Base-by-base conservation (phyloP, 2,888 invertebrate genomes). In the Eupithecia exiguata region DNA sequence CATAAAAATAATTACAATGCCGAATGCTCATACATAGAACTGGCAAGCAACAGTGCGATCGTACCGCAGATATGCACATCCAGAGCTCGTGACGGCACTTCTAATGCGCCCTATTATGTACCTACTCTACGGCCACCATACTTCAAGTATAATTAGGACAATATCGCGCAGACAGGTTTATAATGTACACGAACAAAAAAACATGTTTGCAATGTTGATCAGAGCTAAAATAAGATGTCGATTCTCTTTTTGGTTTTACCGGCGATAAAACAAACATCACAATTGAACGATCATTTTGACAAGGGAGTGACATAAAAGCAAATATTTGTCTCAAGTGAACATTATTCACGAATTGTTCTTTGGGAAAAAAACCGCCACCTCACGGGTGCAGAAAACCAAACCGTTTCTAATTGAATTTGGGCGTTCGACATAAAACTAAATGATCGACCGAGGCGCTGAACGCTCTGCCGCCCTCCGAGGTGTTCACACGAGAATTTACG, bases 401-500 rank as follows among this genome's bases (percentile, higher is more conserved):
- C 81, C 83, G 84, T 85, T 85, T 88, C 87, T 90, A 91, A 92
- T 91, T 91, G 86, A 91, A 92, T 93, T 93, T 91, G 86, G 91
- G 83, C 83, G 85, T 83, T 83, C 84, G 84, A 85, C 83, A 86
- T 86, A 84, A 86, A 86, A 84, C 82, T 82, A 86, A 85, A 85
- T 82, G 86, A 84, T 85, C 85, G 83, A 84, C 81, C 74, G 78
- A 78, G 83, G 83, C 82, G 76, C 78, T 85, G 85, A 83, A 89
- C 91, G 91, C 86, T 90, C 86, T 87, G 89, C 77, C 84, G 85
- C 82, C 81, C 85, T 68, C 79, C 75, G 80, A 81, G 82, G 81
- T 84, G 86, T 93, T 94, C 94, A 92, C 94, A 94, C 91, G 94
- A 93, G 93, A 93, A 90, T 89, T 90, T 91, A 94, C 93, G 94